Evolutionary conservation across 2,797 vertebrate species (phyloP).

Genomic region (Karalla daura): DNA sequence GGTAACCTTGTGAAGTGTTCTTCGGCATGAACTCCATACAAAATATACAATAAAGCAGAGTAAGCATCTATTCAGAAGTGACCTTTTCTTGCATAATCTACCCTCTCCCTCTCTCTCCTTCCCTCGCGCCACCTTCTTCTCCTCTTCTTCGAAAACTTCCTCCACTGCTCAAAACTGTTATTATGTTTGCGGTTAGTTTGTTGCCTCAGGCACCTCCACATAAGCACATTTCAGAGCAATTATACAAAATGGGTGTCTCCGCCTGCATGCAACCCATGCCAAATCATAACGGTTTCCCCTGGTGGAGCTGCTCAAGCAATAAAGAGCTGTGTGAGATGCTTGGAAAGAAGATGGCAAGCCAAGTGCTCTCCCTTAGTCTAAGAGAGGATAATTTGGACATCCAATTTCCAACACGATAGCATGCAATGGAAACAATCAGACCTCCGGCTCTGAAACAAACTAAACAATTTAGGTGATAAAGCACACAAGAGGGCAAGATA

Average conservation of each 20-base stretch:
- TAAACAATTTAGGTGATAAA: slow-evolving; percentile 17
- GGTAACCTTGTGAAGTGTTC: slow-evolving; percentile 38
- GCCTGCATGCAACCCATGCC: slow-evolving; percentile 66
- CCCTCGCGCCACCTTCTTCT: slow-evolving; percentile 13
- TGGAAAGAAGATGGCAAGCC: slow-evolving; percentile 52
- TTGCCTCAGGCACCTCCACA: slow-evolving; percentile 73
- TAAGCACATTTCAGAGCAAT: slow-evolving; percentile 82
- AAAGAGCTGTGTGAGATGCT: slow-evolving; percentile 73
- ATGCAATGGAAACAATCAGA: slow-evolving; percentile 33
- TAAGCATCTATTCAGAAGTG: slow-evolving; percentile 51
- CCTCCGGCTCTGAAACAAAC: background rate
- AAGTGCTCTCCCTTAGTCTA: slow-evolving; percentile 40
- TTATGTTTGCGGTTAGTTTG: slow-evolving; percentile 75
- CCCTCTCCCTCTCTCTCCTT: slow-evolving; percentile 19
- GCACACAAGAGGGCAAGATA: background rate
- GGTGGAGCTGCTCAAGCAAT: slow-evolving; percentile 70
- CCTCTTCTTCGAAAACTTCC: slow-evolving; percentile 43
- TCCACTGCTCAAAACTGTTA: slow-evolving; percentile 69
- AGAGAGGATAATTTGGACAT: slow-evolving; percentile 49
- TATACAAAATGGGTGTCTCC: slow-evolving; percentile 80
- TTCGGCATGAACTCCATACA: slow-evolving; percentile 17
- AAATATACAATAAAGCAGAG: slow-evolving; percentile 21
- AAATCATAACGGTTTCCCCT: slow-evolving; percentile 73
- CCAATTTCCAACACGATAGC: slow-evolving; percentile 37
- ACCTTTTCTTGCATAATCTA: slow-evolving; percentile 52